Evolutionary conservation across 2,113 vertebrate species (phyloP).

Genomic region (Lepisosteus osseus): DNA sequence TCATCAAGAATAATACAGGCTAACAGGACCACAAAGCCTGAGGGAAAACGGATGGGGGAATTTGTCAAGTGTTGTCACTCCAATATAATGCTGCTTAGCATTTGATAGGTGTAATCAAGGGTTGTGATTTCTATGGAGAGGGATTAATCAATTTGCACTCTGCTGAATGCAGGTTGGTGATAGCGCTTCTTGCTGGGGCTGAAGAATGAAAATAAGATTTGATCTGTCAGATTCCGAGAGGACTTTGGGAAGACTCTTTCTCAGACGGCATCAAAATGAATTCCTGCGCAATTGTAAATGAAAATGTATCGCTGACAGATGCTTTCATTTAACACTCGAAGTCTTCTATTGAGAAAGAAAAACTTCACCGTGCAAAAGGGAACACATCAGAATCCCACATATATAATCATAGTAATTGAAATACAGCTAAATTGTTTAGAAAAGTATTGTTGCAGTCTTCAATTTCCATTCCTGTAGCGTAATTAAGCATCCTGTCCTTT

Average conservation of each 20-base stretch:
- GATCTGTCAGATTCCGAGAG: slow-evolving; percentile 72
- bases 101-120: slow-evolving; percentile 90
- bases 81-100: slow-evolving; percentile 90
- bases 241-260: slow-evolving; percentile 28
- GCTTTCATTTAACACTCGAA: background rate
- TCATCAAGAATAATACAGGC: slow-evolving; percentile 85
- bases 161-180: slow-evolving; percentile 67
- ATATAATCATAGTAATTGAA: no score
- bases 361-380: no score
- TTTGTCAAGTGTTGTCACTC: slow-evolving; percentile 85
- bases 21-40: slow-evolving; percentile 77
- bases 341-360: no score
- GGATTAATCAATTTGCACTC: slow-evolving; percentile 82
- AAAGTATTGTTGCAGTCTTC: no score
- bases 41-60: slow-evolving; percentile 72
- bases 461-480: no score
- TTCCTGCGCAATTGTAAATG: slow-evolving; percentile 53
- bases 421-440: no score
- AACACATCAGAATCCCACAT: no score
- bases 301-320: slow-evolving; percentile 23
- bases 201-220: slow-evolving; percentile 77
- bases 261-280: slow-evolving; percentile 54
- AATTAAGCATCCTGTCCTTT: no score
- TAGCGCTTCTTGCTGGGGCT: slow-evolving; percentile 65
- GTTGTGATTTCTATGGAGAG: slow-evolving; percentile 78